Base-by-base conservation (phyloP, 1,140 invertebrate genomes). In the Oryzaephilus surinamensis region DNA sequence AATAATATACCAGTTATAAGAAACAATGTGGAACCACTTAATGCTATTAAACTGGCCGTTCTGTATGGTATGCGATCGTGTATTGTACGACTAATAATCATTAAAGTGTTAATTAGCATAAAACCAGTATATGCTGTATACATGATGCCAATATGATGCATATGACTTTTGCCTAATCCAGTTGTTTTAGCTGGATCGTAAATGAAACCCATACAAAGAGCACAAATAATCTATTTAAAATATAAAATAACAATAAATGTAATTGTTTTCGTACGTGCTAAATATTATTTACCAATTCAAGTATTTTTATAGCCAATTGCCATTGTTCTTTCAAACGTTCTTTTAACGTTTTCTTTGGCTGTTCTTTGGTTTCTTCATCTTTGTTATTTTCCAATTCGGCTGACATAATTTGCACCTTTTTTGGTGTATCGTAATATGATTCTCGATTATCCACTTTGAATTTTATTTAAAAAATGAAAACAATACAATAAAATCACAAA, bases 31-130 rank as follows among this genome's bases (percentile, higher is more conserved):
- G 71, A 67, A 2, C 73, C 76, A 3, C 74, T 47, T 2, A 73
- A 51, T 0, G 76, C 71, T 49, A 80, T 80, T n/a, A 74, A 55
- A 7, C 75, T 55, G 4, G 72, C 65, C 28, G 75, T 76, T 60
- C 67, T 68, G 61, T 73, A 79, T 8, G 78, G 78, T 11, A 75
- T 65, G n/a, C 69, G 63, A 51, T 82, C 78, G 0, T 74, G 73
- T 5, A 76, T 50, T 17, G 72, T 48, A 30, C 75, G 65, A 2
- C 70, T 66, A 17, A 77, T 57, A 29, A 81, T 64, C 20, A 80
- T 61, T 2, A 80, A 58, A 0, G 65, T 52, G 38, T 77, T 79
- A 50, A 81, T 75, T 34, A 81, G 63, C 37, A 81, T 69, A 50
- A 70, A 79, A 29, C 73, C 70, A 7, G 60, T 64, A 32, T 70